A percentile compares a stretch with the other conserved stretches of the same genome.
These are phyloP conservation scores for Chaenogobius annularis DNA, from an alignment of 2,113 vertebrate genomes.

Conservation along the genomic window DNA sequence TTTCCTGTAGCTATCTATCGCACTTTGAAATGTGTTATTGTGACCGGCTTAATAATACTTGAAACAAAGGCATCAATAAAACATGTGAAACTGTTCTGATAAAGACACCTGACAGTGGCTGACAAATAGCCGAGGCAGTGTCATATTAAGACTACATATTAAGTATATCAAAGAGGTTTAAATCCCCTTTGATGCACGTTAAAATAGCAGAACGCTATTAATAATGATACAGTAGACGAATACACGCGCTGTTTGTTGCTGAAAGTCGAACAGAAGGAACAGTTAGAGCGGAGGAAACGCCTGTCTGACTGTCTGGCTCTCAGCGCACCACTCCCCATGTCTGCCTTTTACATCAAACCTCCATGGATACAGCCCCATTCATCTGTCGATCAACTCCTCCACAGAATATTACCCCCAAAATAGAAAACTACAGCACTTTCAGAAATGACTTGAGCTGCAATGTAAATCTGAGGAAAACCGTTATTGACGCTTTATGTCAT, in stretches of 20 bases:
- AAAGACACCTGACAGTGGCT: background rate
- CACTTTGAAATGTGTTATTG: no score
- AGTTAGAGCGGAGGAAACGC: conserved; percentile 30
- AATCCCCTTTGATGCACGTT: conserved; percentile 7
- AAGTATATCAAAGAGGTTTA: conserved; percentile 14
- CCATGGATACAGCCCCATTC: background rate
- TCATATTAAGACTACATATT: conserved; percentile 7
- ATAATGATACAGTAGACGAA: conserved; percentile 39
- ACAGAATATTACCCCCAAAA: background rate
- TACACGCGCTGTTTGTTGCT: conserved; percentile 26
- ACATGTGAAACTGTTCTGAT: background rate
- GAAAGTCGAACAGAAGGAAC: conserved; percentile 27
- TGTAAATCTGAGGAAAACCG: background rate
- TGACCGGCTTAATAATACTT: no score
- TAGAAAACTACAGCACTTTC: background rate
- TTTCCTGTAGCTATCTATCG: no score
- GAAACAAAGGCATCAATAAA: background rate
- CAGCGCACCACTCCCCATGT: conserved; percentile 1
- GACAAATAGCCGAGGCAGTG: conserved; percentile 1
- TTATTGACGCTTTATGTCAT: background rate
- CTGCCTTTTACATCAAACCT: background rate
- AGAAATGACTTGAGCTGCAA: background rate
- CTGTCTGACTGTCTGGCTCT: conserved; percentile 40
- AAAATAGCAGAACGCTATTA: conserved; percentile 34
- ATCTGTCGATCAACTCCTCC: background rate